A percentile compares a stretch with the other conserved stretches of the same genome.
Conservation (phyloP, 2,888 invertebrate species). For the Automeris io region DNA sequence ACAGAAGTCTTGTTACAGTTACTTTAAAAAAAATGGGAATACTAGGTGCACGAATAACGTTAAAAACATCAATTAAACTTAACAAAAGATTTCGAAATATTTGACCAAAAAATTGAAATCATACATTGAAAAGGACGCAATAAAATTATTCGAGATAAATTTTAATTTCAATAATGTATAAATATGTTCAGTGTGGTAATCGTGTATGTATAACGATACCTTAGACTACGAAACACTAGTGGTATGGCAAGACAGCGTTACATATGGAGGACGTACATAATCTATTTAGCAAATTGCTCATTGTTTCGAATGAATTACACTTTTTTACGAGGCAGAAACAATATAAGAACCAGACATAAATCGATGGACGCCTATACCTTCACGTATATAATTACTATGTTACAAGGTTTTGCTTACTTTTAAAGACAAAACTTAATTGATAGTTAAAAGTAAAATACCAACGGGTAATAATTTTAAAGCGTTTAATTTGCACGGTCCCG, state of each 20-base stretch:
- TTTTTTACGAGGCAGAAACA: constrained; percentile 69
- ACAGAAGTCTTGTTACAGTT: constrained; percentile 50
- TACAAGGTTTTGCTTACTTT: constrained; percentile 53
- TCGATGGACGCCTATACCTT: constrained; percentile 59
- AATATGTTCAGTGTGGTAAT: constrained; percentile 35
- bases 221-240: constrained; percentile 64
- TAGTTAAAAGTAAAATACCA: constrained; percentile 33
- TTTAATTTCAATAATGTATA: constrained; percentile 6
- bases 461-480: constrained; percentile 24
- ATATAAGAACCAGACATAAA: constrained; percentile 67
- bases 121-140: constrained; percentile 16
- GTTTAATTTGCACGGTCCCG: constrained; percentile 52
- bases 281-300: constrained; percentile 74
- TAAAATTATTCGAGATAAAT: constrained; percentile 8
- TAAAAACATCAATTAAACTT: constrained; percentile 33
- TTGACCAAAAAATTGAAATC: constrained; percentile 14
- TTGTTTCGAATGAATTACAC: constrained; percentile 69
- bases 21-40: constrained; percentile 29
- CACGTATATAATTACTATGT: constrained; percentile 50
- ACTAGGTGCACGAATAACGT: constrained; percentile 27
- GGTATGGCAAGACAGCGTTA: constrained; percentile 75
- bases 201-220: constrained; percentile 47
- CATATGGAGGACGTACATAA: constrained; percentile 71
- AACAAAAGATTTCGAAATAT: constrained; percentile 25
- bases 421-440: constrained; percentile 46